A percentile compares a stretch with the other conserved stretches of the same genome.
phyloP scores from a whole-genome alignment of 2,113 vertebrate genomes.

The Phasianus colchicus region DNA sequence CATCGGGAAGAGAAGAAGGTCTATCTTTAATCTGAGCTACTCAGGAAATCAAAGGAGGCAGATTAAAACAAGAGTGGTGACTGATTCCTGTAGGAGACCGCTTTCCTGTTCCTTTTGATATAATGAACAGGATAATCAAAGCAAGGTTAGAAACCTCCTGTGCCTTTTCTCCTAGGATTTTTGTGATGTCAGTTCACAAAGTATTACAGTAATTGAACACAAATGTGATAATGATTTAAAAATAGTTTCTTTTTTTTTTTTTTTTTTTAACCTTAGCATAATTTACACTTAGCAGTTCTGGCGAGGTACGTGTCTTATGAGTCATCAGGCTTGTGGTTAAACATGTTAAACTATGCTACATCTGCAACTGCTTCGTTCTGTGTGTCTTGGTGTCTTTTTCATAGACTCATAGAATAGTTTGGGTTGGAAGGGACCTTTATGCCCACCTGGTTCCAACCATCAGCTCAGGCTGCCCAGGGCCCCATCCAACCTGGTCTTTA shows the following conservation, averaged over 20 bases:
- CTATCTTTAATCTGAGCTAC: constrained; percentile 75
- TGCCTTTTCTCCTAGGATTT: constrained; percentile 59
- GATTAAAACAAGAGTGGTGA: constrained; percentile 76
- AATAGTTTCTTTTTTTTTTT: background rate
- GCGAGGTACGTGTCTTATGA: background rate
- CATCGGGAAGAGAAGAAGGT: constrained; percentile 50
- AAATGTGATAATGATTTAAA: background rate
- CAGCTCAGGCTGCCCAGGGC: no score
- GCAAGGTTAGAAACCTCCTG: constrained; percentile 51
- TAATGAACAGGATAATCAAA: constrained; percentile 79
- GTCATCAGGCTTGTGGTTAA: background rate
- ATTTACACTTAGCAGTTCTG: background rate
- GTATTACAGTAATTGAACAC: constrained; percentile 53
- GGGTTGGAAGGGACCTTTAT: no score
- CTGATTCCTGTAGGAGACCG: constrained; percentile 71
- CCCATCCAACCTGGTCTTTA: no score
- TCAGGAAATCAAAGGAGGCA: constrained; percentile 73
- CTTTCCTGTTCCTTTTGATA: constrained; percentile 73
- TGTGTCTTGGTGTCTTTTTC: background rate
- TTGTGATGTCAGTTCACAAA: constrained; percentile 73
- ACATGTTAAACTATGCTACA: background rate
- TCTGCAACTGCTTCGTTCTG: background rate
- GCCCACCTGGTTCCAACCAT: no score
- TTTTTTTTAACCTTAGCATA: background rate
- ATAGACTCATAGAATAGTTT: no score